Base-by-base conservation (phyloP, 1,140 invertebrate species). In the Drosophila sp. region DNA sequence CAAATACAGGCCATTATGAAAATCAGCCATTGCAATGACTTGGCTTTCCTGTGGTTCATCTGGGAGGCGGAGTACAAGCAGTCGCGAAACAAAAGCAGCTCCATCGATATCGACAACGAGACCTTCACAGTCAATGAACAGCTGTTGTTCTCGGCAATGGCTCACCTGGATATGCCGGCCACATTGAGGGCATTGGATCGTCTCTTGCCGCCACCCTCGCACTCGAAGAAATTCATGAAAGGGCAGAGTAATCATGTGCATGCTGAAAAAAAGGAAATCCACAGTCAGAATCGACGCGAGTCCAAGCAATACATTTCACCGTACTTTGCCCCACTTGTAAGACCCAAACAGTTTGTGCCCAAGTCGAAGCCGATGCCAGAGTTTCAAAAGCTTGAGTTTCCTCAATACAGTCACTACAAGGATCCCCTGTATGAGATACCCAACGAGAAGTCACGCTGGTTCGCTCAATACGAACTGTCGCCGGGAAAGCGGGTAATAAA, bases 41-140 rank as follows among this genome's bases (percentile, higher is more conserved):
- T 87, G 60, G 84, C 80, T 1, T 89, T 87, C 25, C 41, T 87
- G 0, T 87, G 76, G 68, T 87, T 87, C 25, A 54, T 72, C 5
- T 89, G 84, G 84, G 76, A 89, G 33, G 69, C 68, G 6, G 41
- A 50, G 38, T 87, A 84, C 55, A 87, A 78, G 33, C 11, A 41
- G 27, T 17, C 56, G 4, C 40, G 47, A 1, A 27, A 6, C 8
- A n/a, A 5, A 0, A n/a, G 6, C 1, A 17, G 27, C 0, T 1
- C 11, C 3, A 29, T 23, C 1, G 17, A 40, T 4, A 1, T 11
- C 2, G 58, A 60, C 11, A 6, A 5, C 0, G 25, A 47, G 1
- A 0, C 1, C 0, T 90, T 72, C 17, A 69, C 68, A 10, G 29
- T 65, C 27, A 91, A 91, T 55, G 90, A 91, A 17, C 90, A 91